A percentile compares a stretch with the other conserved stretches of the same genome.
These are phyloP conservation scores for Emydoidea blandingii DNA, from an alignment of 2,797 vertebrate genomes.

Conservation along the genomic window DNA sequence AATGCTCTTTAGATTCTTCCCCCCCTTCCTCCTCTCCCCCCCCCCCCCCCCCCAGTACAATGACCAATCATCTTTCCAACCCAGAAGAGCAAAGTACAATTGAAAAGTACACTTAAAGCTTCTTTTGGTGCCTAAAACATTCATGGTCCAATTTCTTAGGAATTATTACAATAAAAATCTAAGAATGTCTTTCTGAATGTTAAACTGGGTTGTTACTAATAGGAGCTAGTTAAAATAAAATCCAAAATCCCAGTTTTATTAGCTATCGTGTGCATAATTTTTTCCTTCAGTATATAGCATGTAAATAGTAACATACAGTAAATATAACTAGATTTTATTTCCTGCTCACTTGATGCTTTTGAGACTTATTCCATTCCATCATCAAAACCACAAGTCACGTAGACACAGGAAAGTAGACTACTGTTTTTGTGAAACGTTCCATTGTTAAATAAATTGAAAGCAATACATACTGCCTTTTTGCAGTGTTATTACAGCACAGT, in stretches of 20 bases:
- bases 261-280: constrained; percentile 63
- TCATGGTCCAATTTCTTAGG: constrained; percentile 73
- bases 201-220: constrained; percentile 72
- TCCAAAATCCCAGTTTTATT: constrained; percentile 44
- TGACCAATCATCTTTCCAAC: constrained; percentile 53
- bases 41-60: constrained; percentile 32
- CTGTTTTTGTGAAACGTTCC: constrained; percentile 79
- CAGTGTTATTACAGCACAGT: constrained; percentile 77
- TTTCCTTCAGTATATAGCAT: constrained; percentile 70
- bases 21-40: background rate
- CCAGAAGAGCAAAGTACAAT: constrained; percentile 2
- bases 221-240: constrained; percentile 66
- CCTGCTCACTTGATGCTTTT: constrained; percentile 79
- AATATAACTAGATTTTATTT: constrained; percentile 75
- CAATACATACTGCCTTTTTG: constrained; percentile 76
- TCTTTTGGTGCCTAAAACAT: constrained; percentile 79
- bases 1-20: constrained; percentile 5
- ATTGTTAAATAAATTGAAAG: constrained; percentile 75
- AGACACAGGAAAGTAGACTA: constrained; percentile 76
- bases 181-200: constrained; percentile 64
- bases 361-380: constrained; percentile 81
- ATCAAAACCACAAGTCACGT: constrained; percentile 74
- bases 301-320: constrained; percentile 73
- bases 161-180: constrained; percentile 38
- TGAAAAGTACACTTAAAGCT: constrained; percentile 75